Percentiles rank a stretch among this genome's conserved stretches.
Evolutionary conservation across 2,113 vertebrate species (phyloP).

Genomic region (Poicephalus meyeri): DNA sequence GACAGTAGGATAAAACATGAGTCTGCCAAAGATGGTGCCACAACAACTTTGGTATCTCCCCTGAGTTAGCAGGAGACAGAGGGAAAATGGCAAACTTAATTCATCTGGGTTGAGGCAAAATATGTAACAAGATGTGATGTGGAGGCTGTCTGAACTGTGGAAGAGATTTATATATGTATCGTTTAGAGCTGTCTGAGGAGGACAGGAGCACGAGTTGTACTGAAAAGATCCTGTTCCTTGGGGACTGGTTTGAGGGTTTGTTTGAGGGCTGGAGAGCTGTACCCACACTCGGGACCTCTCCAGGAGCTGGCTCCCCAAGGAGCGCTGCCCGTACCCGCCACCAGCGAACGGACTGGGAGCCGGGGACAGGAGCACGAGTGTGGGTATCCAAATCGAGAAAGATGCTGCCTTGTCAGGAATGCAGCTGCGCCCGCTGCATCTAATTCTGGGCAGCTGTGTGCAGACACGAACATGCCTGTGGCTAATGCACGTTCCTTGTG

Average conservation of each 20-base stretch:
- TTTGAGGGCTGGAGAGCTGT: neutral
- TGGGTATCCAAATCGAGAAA: rapidly evolving
- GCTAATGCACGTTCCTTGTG: rapidly evolving
- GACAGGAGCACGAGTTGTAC: neutral
- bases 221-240: neutral
- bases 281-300: rapidly evolving
- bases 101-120: neutral
- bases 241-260: neutral
- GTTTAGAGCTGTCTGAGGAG: neutral
- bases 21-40: neutral
- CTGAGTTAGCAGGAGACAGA: neutral
- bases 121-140: neutral
- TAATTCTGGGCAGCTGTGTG: neutral
- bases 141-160: neutral
- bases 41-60: neutral
- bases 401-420: rapidly evolving
- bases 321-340: too few relatives aligned
- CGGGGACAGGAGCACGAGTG: neutral
- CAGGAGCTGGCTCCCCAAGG: neutral
- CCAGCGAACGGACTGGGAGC: neutral
- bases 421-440: neutral
- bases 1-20: neutral
- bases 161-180: neutral
- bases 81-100: neutral
- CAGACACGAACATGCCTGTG: neutral